Evolutionary conservation across 1,140 invertebrate genomes (phyloP).

Genomic region (Helicoverpa armigera): DNA sequence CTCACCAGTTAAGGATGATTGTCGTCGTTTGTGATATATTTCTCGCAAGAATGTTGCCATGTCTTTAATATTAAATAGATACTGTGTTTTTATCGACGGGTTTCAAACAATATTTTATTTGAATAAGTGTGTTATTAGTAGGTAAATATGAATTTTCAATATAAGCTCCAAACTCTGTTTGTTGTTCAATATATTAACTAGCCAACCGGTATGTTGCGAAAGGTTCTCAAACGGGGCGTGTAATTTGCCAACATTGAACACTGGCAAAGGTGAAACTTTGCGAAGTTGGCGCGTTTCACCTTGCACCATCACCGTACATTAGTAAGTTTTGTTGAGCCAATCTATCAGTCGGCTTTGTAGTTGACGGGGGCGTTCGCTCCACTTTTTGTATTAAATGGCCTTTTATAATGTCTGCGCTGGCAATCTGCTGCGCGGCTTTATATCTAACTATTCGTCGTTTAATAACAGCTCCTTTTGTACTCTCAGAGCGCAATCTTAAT

Average conservation of each 20-base stretch:
- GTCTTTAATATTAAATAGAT: constrained; percentile 11
- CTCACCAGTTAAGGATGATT: constrained; percentile 35
- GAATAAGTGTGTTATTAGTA: neutral
- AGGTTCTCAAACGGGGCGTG: constrained; percentile 29
- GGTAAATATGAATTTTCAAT: neutral
- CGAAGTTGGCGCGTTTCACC: constrained; percentile 16
- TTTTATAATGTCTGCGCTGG: constrained; percentile 17
- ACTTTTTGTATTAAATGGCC: constrained; percentile 26
- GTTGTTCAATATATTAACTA: neutral
- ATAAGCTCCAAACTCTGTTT: neutral
- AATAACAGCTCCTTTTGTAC: constrained; percentile 1
- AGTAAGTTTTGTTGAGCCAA: constrained; percentile 43
- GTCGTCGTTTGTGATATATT: constrained; percentile 20
- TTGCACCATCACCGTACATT: constrained; percentile 35
- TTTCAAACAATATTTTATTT: neutral
- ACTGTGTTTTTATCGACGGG: neutral
- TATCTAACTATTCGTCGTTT: neutral
- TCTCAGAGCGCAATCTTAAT: constrained; percentile 4
- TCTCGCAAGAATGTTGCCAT: neutral
- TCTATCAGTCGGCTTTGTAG: constrained; percentile 40
- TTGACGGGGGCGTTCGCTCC: constrained; percentile 3
- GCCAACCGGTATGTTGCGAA: constrained; percentile 10
- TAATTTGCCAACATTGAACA: constrained; percentile 43
- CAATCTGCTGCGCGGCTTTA: neutral
- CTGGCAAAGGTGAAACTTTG: constrained; percentile 30